Evolutionary conservation across 1,140 invertebrate genomes (phyloP).

Genomic region (Cryptotermes secundus): DNA sequence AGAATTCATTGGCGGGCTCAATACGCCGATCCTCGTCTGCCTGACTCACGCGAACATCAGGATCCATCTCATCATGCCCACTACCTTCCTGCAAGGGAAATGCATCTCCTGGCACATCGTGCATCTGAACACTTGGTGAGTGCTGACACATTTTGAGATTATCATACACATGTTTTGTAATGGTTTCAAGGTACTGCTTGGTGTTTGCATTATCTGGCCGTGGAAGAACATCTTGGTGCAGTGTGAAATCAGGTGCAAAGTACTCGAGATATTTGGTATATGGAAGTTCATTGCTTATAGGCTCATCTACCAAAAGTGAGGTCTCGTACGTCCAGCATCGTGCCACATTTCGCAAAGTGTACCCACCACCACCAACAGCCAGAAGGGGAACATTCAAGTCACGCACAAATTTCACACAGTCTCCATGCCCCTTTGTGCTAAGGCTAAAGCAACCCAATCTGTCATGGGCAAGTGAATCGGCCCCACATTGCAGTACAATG

Average conservation of each 20-base stretch:
- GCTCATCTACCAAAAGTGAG: constrained; percentile 86
- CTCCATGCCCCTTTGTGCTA: constrained; percentile 88
- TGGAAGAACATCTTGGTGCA: constrained; percentile 85
- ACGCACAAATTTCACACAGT: constrained; percentile 96
- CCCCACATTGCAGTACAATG: constrained; percentile 97
- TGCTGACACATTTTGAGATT: constrained; percentile 88
- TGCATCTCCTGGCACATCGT: constrained; percentile 73
- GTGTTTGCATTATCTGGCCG: constrained; percentile 89
- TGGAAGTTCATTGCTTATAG: constrained; percentile 88
- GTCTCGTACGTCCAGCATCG: constrained; percentile 99
- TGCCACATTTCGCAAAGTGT: constrained; percentile 96
- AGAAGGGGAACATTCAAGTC: constrained; percentile 90
- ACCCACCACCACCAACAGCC: constrained; percentile 95
- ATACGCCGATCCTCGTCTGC: constrained; percentile 82
- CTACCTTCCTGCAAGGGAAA: constrained; percentile 53
- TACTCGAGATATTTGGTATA: constrained; percentile 94
- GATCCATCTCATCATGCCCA: constrained; percentile 66
- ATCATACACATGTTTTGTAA: constrained; percentile 81
- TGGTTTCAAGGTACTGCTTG: constrained; percentile 87
- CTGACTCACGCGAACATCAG: constrained; percentile 76
- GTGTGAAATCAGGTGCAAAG: constrained; percentile 91
- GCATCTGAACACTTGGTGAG: constrained; percentile 90
- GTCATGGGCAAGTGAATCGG: constrained; percentile 95
- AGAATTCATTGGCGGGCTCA: constrained; percentile 90
- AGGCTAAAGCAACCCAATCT: constrained; percentile 87